phyloP scores from a whole-genome alignment of 2,888 invertebrate species.

The Luffia ferchaultella region DNA sequence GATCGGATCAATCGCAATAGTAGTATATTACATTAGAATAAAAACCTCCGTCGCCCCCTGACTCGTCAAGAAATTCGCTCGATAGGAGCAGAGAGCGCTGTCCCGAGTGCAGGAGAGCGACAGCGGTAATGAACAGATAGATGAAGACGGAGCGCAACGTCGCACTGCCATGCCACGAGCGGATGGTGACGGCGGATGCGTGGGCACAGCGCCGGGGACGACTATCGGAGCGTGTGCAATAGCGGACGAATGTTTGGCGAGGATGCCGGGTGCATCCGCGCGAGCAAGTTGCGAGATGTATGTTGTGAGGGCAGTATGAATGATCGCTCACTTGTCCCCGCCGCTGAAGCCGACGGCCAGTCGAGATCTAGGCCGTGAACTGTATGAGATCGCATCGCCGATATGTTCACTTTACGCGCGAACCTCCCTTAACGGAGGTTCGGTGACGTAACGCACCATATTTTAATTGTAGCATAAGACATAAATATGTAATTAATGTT shows the following conservation, averaged over 20 bases:
- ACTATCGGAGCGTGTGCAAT: constrained; percentile 48
- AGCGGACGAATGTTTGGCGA: constrained; percentile 42
- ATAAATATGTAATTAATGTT: constrained; percentile 31
- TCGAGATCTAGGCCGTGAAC: constrained; percentile 50
- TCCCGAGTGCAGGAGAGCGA: constrained; percentile 43
- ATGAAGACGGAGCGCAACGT: constrained; percentile 44
- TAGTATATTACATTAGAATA: constrained; percentile 57
- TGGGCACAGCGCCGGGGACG: constrained; percentile 58
- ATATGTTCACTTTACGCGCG: constrained; percentile 60
- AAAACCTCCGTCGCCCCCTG: constrained; percentile 53
- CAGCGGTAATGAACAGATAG: constrained; percentile 46
- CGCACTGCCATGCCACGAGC: constrained; percentile 33
- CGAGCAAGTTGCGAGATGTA: constrained; percentile 15
- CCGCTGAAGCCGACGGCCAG: constrained; percentile 45
- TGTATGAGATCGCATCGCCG: constrained; percentile 60
- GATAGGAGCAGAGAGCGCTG: constrained; percentile 27
- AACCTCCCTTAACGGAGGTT: constrained; percentile 38
- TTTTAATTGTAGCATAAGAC: constrained; percentile 50
- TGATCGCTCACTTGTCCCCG: constrained; percentile 62
- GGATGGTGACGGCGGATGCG: constrained; percentile 27
- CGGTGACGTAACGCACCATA: constrained; percentile 61
- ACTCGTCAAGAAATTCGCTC: constrained; percentile 31
- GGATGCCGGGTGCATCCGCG: constrained; percentile 12
- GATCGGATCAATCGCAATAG: constrained; percentile 55
- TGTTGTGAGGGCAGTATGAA: constrained; percentile 27